Conservation (phyloP, 2,797 vertebrate genomes). For the Sebastes oblongus region DNA sequence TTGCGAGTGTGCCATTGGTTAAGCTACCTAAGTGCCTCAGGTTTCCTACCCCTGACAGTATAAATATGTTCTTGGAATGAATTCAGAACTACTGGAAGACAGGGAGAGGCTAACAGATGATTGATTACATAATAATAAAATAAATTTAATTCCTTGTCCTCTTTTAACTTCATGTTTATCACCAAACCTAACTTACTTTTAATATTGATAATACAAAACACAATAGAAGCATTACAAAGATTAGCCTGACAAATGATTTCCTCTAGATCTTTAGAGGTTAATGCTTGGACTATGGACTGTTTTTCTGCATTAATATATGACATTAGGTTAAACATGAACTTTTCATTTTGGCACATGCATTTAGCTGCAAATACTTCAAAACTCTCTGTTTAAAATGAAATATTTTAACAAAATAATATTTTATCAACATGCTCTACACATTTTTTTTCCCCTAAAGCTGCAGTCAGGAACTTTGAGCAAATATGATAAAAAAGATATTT, state of each 20-base stretch:
- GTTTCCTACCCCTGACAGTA: background rate
- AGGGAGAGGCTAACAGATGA: background rate
- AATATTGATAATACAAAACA: background rate
- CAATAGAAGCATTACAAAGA: background rate
- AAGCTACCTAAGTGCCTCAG: background rate
- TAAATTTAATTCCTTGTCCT: background rate
- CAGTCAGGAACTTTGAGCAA: background rate
- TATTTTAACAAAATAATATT: background rate
- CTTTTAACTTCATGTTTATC: background rate
- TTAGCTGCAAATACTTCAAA: background rate
- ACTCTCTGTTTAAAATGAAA: background rate
- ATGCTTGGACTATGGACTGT: background rate
- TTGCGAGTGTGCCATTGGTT: background rate
- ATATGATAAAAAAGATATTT: background rate
- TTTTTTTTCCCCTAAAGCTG: background rate
- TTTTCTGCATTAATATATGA: background rate
- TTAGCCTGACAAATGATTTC: background rate
- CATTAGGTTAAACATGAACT: background rate
- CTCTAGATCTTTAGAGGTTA: background rate
- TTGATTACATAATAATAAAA: background rate
- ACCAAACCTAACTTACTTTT: too few species aligned
- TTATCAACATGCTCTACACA: background rate
- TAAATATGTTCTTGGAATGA: background rate
- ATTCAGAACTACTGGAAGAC: background rate
- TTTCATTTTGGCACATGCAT: background rate